These are phyloP conservation scores for Connochaetes taurinus DNA, from an alignment of 2,113 vertebrate genomes.

Conservation along the genomic window DNA sequence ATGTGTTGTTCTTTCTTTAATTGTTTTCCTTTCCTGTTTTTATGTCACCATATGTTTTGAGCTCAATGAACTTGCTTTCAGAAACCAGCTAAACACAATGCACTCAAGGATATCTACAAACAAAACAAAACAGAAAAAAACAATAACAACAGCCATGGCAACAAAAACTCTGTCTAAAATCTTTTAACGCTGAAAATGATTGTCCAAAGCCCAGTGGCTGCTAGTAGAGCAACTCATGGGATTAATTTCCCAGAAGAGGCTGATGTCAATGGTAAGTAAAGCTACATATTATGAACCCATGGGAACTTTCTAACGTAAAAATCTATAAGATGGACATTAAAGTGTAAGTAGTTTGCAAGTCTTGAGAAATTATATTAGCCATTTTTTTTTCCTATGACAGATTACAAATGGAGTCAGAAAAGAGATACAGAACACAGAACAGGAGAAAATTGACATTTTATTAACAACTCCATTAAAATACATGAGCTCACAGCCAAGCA, in stretches of 20 bases:
- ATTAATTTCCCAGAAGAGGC: slow-evolving; percentile 26
- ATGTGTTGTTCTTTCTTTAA: neutral
- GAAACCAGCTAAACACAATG: neutral
- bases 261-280: slow-evolving; percentile 32
- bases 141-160: neutral
- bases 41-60: neutral
- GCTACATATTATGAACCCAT: neutral
- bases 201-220: neutral
- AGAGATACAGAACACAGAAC: slow-evolving; percentile 40
- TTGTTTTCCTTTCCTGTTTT: neutral
- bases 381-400: slow-evolving; percentile 27
- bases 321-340: slow-evolving; percentile 50
- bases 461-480: slow-evolving; percentile 72
- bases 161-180: neutral
- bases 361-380: slow-evolving; percentile 19
- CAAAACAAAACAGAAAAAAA: neutral
- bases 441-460: slow-evolving; percentile 53
- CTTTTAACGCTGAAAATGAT: neutral
- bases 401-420: slow-evolving; percentile 37
- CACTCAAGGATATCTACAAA: neutral
- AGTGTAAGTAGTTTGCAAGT: slow-evolving; percentile 28
- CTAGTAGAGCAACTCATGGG: neutral
- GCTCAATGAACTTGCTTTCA: neutral
- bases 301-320: slow-evolving; percentile 58
- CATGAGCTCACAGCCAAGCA: slow-evolving; percentile 41